These are phyloP conservation scores for Heliangelus exortis DNA, from an alignment of 2,797 vertebrate genomes.

Conservation along the genomic window DNA sequence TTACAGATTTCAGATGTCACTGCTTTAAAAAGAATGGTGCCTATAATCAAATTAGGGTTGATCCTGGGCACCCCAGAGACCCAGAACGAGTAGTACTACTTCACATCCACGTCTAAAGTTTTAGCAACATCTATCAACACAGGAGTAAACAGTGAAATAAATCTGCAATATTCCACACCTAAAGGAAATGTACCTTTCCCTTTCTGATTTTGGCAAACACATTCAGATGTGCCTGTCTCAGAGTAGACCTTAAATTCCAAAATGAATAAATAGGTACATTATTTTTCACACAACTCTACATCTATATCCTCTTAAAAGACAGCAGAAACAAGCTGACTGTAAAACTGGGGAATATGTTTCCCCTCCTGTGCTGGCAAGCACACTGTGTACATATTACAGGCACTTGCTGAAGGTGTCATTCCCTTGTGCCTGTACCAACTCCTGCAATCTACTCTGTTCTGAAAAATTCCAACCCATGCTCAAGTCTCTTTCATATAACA, in stretches of 20 bases:
- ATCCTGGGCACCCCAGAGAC: background rate
- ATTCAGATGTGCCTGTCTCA: background rate
- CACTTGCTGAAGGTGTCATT: background rate
- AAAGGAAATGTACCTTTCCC: background rate
- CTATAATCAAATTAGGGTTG: slow-evolving; percentile 42
- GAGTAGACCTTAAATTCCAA: background rate
- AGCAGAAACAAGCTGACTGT: background rate
- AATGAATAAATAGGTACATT: background rate
- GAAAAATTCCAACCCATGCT: background rate
- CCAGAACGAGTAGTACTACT: background rate
- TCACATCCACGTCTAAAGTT: background rate
- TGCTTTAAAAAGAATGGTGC: background rate
- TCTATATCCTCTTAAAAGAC: background rate
- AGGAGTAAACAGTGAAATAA: slow-evolving; percentile 30
- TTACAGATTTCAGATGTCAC: slow-evolving; percentile 47
- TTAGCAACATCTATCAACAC: slow-evolving; percentile 21
- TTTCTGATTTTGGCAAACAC: background rate
- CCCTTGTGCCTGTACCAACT: background rate
- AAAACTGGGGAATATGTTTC: background rate
- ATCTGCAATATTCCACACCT: slow-evolving; percentile 2
- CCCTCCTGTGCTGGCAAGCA: background rate
- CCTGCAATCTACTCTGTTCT: background rate
- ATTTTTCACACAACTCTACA: background rate
- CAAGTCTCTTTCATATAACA: background rate
- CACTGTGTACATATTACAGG: background rate